phyloP scores from a whole-genome alignment of 2,113 vertebrate species.

The Brachyhypopomus gauderio region DNA sequence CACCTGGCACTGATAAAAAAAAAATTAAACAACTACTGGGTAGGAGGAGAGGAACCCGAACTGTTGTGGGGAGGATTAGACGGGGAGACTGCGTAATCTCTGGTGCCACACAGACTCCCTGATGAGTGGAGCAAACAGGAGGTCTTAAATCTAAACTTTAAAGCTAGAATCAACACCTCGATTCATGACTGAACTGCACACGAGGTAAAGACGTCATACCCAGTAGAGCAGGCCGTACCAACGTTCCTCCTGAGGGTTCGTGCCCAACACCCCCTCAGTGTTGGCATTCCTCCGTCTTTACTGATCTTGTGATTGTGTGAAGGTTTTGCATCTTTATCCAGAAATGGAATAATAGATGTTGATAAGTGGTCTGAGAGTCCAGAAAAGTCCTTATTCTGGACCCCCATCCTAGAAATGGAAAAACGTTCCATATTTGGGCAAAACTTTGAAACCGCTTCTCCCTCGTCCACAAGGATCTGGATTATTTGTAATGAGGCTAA shows the following conservation, averaged over 20 bases:
- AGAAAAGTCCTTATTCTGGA: not conserved
- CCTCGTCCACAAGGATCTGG: not conserved
- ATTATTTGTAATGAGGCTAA: slow-evolving; percentile 25
- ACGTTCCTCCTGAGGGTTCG: no score
- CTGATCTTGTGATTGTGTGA: no score
- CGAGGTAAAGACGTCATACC: no score
- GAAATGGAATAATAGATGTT: not conserved
- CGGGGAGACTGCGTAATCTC: not conserved
- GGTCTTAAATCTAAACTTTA: not conserved
- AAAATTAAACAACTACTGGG: no score
- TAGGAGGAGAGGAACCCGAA: no score
- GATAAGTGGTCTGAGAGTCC: not conserved
- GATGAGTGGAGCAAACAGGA: not conserved
- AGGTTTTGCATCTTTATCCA: no score
- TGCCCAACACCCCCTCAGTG: no score
- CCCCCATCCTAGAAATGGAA: not conserved
- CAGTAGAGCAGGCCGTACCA: no score
- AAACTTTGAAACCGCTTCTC: slow-evolving; percentile 20
- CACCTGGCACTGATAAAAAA: not conserved
- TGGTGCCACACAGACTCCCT: not conserved
- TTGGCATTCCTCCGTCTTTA: no score
- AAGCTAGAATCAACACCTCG: no score
- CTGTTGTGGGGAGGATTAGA: not conserved
- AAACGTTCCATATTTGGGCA: not conserved
- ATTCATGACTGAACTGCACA: no score